Percentiles rank a stretch among this genome's conserved stretches.
Evolutionary conservation across 2,888 invertebrate species (phyloP).

Genomic region (Agapostemon virescens): DNA sequence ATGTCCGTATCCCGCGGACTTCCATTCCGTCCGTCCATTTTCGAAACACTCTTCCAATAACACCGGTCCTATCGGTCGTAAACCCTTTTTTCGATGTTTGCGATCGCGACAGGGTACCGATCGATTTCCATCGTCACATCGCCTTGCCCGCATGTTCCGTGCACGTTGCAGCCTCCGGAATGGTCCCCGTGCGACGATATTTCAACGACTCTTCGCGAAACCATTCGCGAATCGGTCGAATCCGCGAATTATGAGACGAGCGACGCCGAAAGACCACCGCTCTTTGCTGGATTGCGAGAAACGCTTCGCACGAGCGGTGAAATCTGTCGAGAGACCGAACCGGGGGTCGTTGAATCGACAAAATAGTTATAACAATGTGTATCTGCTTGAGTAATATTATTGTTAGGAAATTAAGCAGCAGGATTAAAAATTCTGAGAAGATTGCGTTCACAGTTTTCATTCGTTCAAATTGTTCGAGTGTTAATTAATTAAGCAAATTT

Average conservation of each 20-base stretch:
- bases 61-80: not conserved
- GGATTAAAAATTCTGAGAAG: no score
- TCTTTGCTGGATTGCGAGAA: not conserved
- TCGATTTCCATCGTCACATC: not conserved
- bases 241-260: not conserved
- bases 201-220: not conserved
- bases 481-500: no score
- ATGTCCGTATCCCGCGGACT: constrained; percentile 4
- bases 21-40: constrained; percentile 32
- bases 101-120: not conserved
- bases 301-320: not conserved
- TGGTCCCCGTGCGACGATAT: not conserved
- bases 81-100: constrained; percentile 4
- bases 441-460: no score
- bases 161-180: not conserved
- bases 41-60: constrained; percentile 23
- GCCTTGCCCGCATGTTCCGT: not conserved
- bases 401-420: no score
- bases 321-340: not conserved
- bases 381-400: no score
- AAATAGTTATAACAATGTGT: no score
- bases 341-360: not conserved
- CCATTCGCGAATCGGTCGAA: not conserved
- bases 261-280: not conserved
- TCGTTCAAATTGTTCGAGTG: no score